A percentile compares a stretch with the other conserved stretches of the same genome.
Conservation (phyloP, 2,888 invertebrate genomes). For the Cheilosia pagana region DNA sequence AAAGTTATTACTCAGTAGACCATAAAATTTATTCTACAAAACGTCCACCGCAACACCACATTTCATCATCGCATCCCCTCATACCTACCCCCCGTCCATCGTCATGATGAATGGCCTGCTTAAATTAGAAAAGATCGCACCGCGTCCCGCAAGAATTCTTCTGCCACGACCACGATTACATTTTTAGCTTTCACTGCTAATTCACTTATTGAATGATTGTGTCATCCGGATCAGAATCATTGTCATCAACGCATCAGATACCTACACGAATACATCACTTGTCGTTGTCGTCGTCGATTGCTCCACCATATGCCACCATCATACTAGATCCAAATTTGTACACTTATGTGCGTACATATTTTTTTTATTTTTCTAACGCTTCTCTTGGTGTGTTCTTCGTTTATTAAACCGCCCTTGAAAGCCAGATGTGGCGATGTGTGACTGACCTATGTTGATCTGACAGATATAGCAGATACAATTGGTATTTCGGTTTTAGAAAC, state of each 20-base stretch:
- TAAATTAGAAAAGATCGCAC: conserved; percentile 37
- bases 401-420: conserved; percentile 70
- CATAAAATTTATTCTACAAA: neutral
- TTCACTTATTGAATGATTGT: conserved; percentile 75
- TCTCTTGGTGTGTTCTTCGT: conserved; percentile 7
- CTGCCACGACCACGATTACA: conserved; percentile 17
- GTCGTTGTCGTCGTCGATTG: neutral
- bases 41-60: neutral
- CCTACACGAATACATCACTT: conserved; percentile 17
- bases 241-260: conserved; percentile 68
- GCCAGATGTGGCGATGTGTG: conserved; percentile 65
- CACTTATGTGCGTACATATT: neutral
- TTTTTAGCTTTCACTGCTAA: conserved; percentile 59
- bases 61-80: neutral
- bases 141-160: no score
- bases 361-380: conserved; percentile 3
- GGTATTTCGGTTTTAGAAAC: conserved; percentile 20
- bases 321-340: neutral
- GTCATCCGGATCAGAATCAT: conserved; percentile 72
- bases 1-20: neutral
- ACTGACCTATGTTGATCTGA: conserved; percentile 68
- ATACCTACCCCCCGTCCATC: no score
- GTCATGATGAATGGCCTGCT: neutral
- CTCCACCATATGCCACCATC: conserved; percentile 16
- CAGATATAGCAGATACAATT: conserved; percentile 8